Evolutionary conservation across 2,888 invertebrate genomes (phyloP).

Genomic region (Caprella mutica): DNA sequence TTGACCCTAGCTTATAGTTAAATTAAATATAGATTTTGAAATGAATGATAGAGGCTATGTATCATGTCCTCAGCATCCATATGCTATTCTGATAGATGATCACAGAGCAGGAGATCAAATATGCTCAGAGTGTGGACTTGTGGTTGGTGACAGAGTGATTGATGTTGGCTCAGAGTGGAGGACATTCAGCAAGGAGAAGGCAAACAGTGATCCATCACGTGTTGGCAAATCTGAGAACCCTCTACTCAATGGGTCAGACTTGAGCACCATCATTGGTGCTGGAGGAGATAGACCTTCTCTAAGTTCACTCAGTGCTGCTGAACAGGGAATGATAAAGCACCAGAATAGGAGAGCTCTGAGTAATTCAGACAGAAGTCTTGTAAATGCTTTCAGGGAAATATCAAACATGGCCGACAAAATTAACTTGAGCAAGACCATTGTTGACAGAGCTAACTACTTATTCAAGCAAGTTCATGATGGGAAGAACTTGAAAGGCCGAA

Average conservation of each 20-base stretch:
- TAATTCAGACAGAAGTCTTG: constrained; percentile 86
- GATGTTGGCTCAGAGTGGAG: constrained; percentile 99
- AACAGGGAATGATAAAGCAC: constrained; percentile 59
- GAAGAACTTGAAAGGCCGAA: constrained; percentile 84
- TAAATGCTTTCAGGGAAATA: constrained; percentile 94
- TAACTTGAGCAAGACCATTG: constrained; percentile 90
- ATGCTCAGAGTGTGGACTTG: constrained; percentile 98
- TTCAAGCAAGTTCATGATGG: constrained; percentile 98
- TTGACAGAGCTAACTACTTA: constrained; percentile 87
- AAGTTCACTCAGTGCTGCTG: too few species aligned
- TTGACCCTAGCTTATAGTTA: too few species aligned
- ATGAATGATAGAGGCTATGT: constrained; percentile 42
- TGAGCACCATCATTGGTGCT: constrained; percentile 88
- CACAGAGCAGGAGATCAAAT: constrained; percentile 98
- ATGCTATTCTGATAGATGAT: constrained; percentile 91
- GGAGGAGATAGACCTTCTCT: constrained; percentile 64
- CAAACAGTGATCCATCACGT: constrained; percentile 94
- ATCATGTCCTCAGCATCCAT: constrained; percentile 80
- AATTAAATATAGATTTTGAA: constrained; percentile 18
- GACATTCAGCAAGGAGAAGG: constrained; percentile 97
- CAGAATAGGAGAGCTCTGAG: constrained; percentile 61
- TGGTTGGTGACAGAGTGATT: constrained; percentile 98
- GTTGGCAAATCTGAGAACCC: constrained; percentile 99
- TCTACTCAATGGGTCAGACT: constrained; percentile 82
- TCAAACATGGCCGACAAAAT: constrained; percentile 96